Evolutionary conservation across 1,140 invertebrate genomes (phyloP).

Genomic region (Hetaerina americana): DNA sequence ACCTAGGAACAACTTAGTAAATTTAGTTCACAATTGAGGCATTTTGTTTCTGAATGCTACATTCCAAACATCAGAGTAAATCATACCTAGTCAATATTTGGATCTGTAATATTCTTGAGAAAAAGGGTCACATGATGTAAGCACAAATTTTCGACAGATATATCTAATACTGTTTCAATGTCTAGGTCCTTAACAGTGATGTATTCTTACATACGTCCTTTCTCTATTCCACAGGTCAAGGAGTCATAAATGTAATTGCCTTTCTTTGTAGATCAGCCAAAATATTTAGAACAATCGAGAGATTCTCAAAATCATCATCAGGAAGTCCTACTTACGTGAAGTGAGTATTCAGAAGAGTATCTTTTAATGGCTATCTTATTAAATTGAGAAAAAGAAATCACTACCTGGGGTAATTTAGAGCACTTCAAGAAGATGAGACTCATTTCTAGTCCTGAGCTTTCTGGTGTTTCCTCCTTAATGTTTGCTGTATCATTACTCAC

Average conservation of each 20-base stretch:
- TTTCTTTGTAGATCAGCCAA: conserved; percentile 38
- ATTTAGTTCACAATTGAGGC: too few species aligned
- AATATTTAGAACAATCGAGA: conserved; percentile 55
- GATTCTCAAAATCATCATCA: conserved; percentile 36
- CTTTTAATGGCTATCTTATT: conserved; percentile 7
- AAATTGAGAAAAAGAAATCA: conserved; percentile 3
- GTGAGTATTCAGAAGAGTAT: conserved; percentile 15
- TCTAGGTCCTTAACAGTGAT: conserved; percentile 61
- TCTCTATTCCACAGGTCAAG: conserved; percentile 33
- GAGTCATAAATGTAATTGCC: conserved; percentile 47
- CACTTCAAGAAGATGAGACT: conserved; percentile 57
- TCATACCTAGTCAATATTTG: conserved; percentile 19
- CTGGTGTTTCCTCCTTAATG: conserved; percentile 44
- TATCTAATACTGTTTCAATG: conserved; percentile 63
- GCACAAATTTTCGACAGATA: conserved; percentile 62
- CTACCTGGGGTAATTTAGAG: conserved; percentile 64
- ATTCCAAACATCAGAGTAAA: too few species aligned
- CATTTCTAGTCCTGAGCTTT: conserved; percentile 52
- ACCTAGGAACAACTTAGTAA: too few species aligned
- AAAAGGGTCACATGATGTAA: conserved; percentile 75
- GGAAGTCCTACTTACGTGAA: conserved; percentile 29
- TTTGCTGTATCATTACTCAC: conserved; percentile 81
- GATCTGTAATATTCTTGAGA: conserved; percentile 76
- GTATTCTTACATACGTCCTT: conserved; percentile 28
- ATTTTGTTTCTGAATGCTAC: too few species aligned